Percentiles rank a stretch among this genome's conserved stretches.
These are phyloP conservation scores for Hedya salicella DNA, from an alignment of 2,888 invertebrate species.

Conservation along the genomic window DNA sequence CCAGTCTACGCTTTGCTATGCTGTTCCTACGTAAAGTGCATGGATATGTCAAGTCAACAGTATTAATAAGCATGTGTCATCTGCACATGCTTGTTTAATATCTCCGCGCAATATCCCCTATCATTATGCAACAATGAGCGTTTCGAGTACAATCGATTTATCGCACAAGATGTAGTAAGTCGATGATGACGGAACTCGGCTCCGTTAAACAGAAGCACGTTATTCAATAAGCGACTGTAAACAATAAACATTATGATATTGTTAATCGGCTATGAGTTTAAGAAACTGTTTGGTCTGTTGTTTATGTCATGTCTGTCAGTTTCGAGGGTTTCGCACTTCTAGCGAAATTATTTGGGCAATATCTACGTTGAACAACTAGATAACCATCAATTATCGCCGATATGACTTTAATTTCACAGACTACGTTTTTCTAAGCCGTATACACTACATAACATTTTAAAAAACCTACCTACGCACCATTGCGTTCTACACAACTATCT, in stretches of 20 bases:
- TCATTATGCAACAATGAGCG: background rate
- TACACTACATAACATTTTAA: too few relatives aligned
- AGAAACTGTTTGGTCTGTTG: background rate
- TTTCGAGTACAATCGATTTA: background rate
- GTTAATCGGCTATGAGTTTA: constrained; percentile 9
- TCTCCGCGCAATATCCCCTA: constrained; percentile 1
- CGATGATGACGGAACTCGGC: background rate
- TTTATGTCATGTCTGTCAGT: background rate
- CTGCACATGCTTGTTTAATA: background rate
- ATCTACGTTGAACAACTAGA: too few relatives aligned
- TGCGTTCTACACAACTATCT: too few relatives aligned
- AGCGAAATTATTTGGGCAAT: too few relatives aligned
- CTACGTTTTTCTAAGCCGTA: too few relatives aligned
- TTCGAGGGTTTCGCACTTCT: constrained; percentile 1
- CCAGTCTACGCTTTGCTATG: too few relatives aligned
- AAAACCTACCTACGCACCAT: too few relatives aligned
- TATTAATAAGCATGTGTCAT: background rate
- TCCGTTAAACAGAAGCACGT: background rate
- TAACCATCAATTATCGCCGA: too few relatives aligned
- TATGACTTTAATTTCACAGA: too few relatives aligned
- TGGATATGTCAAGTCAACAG: too few relatives aligned
- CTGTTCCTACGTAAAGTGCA: too few relatives aligned
- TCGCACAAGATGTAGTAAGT: constrained; percentile 1
- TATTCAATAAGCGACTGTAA: constrained; percentile 9
- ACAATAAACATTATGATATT: constrained; percentile 28